Evolutionary conservation across 2,113 vertebrate genomes (phyloP).

Genomic region (Pollachius pollachius): DNA sequence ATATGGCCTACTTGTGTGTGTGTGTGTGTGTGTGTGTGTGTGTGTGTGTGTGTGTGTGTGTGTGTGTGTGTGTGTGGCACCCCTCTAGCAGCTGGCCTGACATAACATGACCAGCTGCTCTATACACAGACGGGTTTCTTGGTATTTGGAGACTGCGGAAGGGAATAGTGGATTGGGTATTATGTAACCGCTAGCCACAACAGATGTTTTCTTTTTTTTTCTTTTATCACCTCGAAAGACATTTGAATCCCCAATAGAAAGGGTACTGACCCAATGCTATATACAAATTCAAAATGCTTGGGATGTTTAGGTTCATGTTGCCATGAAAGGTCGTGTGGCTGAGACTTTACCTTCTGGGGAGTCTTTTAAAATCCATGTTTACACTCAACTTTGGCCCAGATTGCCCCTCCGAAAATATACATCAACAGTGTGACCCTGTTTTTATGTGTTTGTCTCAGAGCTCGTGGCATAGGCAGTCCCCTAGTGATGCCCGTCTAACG

Average conservation of each 20-base stretch:
- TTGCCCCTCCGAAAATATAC: background rate
- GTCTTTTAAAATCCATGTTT: too few relatives aligned
- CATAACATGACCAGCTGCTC: constrained; percentile 65
- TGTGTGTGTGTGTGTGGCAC: constrained; percentile 51
- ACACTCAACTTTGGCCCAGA: too few relatives aligned
- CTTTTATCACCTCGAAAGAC: too few relatives aligned
- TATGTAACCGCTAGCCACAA: constrained; percentile 46
- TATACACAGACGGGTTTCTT: constrained; percentile 52
- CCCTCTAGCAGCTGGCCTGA: constrained; percentile 58
- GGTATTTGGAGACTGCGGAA: constrained; percentile 26
- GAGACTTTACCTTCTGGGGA: too few relatives aligned
- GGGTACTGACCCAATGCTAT: too few relatives aligned
- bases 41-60: constrained; percentile 41
- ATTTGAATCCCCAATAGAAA: constrained; percentile 4
- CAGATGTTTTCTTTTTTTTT: constrained; percentile 14
- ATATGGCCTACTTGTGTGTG: background rate
- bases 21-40: constrained; percentile 26
- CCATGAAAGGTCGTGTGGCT: too few relatives aligned
- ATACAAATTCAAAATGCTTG: too few relatives aligned
- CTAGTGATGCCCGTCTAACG: background rate
- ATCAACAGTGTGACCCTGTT: background rate
- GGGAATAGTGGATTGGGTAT: constrained; percentile 47
- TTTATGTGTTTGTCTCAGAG: background rate
- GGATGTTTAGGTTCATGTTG: too few relatives aligned
- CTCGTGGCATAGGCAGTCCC: background rate